Evolutionary conservation across 2,113 vertebrate genomes (phyloP).

Genomic region (Cochlearius cochlearius): DNA sequence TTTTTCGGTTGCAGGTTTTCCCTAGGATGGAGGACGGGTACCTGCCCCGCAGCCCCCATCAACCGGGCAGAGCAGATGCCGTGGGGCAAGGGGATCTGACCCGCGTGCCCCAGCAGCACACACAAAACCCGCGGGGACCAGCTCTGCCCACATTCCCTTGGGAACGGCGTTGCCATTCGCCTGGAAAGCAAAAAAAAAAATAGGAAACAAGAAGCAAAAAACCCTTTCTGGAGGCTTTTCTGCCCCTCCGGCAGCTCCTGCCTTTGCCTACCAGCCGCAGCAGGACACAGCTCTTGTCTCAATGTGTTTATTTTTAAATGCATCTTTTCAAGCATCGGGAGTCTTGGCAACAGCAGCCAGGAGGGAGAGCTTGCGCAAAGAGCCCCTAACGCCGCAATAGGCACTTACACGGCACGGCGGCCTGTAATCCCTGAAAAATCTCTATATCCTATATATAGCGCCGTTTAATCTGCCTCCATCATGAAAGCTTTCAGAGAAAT

Average conservation of each 20-base stretch:
- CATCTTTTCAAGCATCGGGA: slow-evolving; percentile 50
- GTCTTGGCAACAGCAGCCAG: slow-evolving; percentile 29
- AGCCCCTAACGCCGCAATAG: neutral
- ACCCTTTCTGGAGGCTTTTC: neutral
- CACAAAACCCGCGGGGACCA: neutral
- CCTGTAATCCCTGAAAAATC: neutral
- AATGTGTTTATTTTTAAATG: slow-evolving; percentile 14
- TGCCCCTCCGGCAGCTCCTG: neutral
- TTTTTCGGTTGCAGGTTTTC: neutral
- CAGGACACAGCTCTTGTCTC: slow-evolving; percentile 15
- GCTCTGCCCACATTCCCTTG: neutral
- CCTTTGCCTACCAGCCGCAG: neutral
- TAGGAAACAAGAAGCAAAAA: neutral
- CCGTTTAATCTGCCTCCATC: neutral
- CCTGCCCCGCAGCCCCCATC: neutral
- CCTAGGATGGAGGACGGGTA: neutral
- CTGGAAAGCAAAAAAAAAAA: neutral
- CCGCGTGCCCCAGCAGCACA: neutral
- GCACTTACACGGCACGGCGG: neutral
- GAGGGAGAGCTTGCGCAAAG: neutral
- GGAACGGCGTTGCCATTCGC: neutral
- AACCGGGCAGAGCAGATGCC: neutral
- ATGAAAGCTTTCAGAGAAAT: rapidly evolving
- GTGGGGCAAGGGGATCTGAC: neutral
- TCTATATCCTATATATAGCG: neutral